Conservation (phyloP, 2,797 vertebrate genomes). For the Ispidina lecontei region DNA sequence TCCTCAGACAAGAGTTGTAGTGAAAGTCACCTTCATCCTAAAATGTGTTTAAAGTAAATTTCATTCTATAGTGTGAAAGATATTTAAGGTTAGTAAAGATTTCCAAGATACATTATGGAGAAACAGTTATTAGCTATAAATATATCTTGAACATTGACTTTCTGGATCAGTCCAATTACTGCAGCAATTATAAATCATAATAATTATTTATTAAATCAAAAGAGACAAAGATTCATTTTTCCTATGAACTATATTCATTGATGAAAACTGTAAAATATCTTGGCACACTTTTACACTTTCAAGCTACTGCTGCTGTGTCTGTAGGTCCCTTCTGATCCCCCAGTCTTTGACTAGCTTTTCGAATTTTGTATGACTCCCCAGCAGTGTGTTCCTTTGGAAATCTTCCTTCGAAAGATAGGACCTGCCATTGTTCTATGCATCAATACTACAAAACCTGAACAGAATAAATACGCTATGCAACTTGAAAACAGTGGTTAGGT, state of each 20-base stretch:
- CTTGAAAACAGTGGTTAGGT: not conserved
- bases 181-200: slow-evolving; percentile 63
- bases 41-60: slow-evolving; percentile 53
- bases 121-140: slow-evolving; percentile 57
- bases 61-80: slow-evolving; percentile 35
- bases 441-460: not conserved
- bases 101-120: slow-evolving; percentile 45
- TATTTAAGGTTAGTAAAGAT: slow-evolving; percentile 64
- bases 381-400: not conserved
- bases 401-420: not conserved
- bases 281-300: not conserved
- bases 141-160: slow-evolving; percentile 57
- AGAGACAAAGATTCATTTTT: slow-evolving; percentile 26
- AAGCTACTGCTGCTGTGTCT: not conserved
- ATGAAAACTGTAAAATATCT: not conserved
- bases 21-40: slow-evolving; percentile 75
- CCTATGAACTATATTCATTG: not conserved
- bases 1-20: slow-evolving; percentile 40
- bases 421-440: not conserved
- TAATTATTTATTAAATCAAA: slow-evolving; percentile 70
- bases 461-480: not conserved
- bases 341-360: not conserved
- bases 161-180: slow-evolving; percentile 65
- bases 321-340: not conserved
- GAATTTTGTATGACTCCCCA: not conserved